Base-by-base conservation (phyloP, 2,797 vertebrate species). In the Echiichthys vipera region DNA sequence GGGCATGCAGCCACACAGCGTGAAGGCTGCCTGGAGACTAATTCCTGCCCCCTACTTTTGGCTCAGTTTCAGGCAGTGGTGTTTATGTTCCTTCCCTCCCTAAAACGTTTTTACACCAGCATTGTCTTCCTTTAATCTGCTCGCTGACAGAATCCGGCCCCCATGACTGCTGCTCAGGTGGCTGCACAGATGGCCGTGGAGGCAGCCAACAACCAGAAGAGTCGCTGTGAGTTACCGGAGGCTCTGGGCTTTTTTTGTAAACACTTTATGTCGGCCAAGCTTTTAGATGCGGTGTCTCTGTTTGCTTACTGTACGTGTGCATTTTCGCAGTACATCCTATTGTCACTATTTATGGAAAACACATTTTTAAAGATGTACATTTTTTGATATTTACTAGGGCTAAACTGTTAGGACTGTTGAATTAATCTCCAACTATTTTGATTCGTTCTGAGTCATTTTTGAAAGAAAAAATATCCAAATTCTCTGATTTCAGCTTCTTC, bases 141-240 rank as follows among this genome's bases (percentile, higher is more conserved):
- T 47, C 24, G 58, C 78, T 67, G 61, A 84, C 86, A 93, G 84
- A 84, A 85, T 62, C 47, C 84, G 42, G 39, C 91, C 74, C 80
- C 82, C 27, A 84, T 97, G 66, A 95, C 89, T 17, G 88, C 95
- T 0, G 96, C 97, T 65, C 96, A 96, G 63, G 91, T 94, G 29
- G 96, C 96, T 2, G 96, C 97, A 49, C 95, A 96, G 88, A 94
- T 94, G 62, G 96, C 92, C 0, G 91, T 98, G 78, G 96, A 97
- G 59, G 93, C 94, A 0, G 96, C 97, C 68, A 96, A 93, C 88
- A 96, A 74, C 90, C 96, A 97, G 93, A 97, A 97, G 85, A 94
- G 75, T 0, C 94, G 94, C 79, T 96, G 96, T 97, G 89, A 96
- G 96, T 96, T 74, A 62, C 4, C 62, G 34, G 32, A 25, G 50